A percentile compares a stretch with the other conserved stretches of the same genome.
Conservation (phyloP, 2,113 vertebrate species). For the Psophia crepitans region DNA sequence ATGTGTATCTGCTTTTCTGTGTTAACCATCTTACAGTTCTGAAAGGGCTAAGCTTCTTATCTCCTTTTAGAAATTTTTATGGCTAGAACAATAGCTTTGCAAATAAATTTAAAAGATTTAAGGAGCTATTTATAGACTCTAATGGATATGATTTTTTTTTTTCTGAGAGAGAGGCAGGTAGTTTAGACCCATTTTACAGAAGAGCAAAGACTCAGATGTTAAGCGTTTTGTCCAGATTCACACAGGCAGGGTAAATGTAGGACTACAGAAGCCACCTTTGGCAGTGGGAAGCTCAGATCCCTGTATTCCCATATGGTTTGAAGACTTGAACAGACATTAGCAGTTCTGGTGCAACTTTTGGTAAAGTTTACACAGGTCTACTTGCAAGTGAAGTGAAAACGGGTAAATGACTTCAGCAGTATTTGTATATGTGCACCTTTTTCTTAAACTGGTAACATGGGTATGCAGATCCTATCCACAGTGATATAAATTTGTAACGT, state of each 20-base stretch:
- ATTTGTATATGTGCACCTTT: background rate
- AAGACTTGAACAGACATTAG: background rate
- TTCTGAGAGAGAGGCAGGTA: background rate
- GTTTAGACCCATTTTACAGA: background rate
- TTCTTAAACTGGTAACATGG: background rate
- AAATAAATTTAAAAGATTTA: background rate
- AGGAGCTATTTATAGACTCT: background rate
- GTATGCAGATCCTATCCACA: background rate
- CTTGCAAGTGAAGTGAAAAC: background rate
- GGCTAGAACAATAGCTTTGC: background rate
- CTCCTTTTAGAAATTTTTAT: background rate
- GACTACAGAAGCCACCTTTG: background rate
- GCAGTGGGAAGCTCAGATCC: background rate
- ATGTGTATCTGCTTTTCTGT: background rate
- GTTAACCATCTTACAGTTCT: background rate
- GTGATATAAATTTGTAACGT: background rate
- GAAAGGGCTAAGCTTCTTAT: background rate
- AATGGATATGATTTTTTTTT: background rate
- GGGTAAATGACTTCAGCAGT: background rate
- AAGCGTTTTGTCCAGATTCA: background rate
- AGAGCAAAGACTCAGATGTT: background rate
- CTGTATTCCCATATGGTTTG: background rate
- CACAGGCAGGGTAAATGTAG: background rate
- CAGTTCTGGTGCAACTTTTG: background rate
- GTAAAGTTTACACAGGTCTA: background rate